Conservation (phyloP, 1,140 invertebrate species). For the Andrena cerasifolii region DNA sequence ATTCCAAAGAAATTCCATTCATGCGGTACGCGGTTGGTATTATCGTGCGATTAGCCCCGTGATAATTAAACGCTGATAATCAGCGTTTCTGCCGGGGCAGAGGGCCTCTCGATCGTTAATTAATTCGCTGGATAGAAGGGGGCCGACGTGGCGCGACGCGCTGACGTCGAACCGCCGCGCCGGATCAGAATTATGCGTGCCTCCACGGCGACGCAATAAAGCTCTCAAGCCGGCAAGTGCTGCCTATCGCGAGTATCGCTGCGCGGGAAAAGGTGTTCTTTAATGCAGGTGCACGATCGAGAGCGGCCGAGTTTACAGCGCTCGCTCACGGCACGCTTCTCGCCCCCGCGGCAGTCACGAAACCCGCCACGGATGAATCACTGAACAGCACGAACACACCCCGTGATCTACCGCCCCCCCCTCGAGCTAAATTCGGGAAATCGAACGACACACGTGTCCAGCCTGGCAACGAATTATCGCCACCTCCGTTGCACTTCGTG, state of each 20-base stretch:
- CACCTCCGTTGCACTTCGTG: conserved; percentile 18
- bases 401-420: conserved; percentile 26
- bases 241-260: conserved; percentile 38
- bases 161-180: no score
- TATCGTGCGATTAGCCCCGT: conserved; percentile 49
- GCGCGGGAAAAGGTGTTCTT: conserved; percentile 70
- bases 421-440: conserved; percentile 41
- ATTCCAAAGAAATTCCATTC: conserved; percentile 5
- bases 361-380: conserved; percentile 71
- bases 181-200: conserved; percentile 53
- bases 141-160: background rate
- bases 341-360: conserved; percentile 68
- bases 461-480: conserved; percentile 50
- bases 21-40: no score
- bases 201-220: conserved; percentile 43
- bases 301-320: conserved; percentile 68
- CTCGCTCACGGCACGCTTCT: conserved; percentile 70
- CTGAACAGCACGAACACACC: conserved; percentile 42
- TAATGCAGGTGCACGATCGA: conserved; percentile 73
- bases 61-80: conserved; percentile 56
- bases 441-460: conserved; percentile 45
- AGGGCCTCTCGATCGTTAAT: conserved; percentile 44
- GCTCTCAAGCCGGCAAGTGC: conserved; percentile 29
- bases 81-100: conserved; percentile 27
- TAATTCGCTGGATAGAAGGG: conserved; percentile 37